Base-by-base conservation (phyloP, 2,113 vertebrate genomes). In the Corythornis vintsioides region DNA sequence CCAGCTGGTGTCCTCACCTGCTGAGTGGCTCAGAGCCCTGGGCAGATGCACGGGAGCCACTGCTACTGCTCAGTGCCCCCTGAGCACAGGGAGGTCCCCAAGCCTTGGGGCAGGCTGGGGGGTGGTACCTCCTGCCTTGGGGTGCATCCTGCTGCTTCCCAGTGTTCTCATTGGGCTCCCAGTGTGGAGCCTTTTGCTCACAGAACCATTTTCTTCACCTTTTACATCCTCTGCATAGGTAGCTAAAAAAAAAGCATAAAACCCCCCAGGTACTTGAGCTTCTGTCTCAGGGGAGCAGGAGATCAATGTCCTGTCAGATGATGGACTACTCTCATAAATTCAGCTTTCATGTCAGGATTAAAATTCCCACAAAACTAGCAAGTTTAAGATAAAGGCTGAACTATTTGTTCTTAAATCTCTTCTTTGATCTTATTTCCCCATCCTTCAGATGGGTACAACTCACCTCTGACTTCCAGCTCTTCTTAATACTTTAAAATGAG, bases 21-120 rank as follows among this genome's bases (percentile, higher is more conserved):
- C 31, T 19, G 76, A 42, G 76, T 76, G 13, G 83, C 13, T 66
- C 45, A 61, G 77, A 78, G 89, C 31, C 0, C 71, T 48, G 89
- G 67, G 70, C 63, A 66, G 73, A 6, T 29, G 82, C 31, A 6
- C 53, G 29, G 73, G 67, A 94, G 82, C 63, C 52, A 26, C 77
- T 69, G 76, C 45, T 45, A 0, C 52, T 6, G 0, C 65, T 10
- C 29, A 0, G n/a, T 16, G 59, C 47, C 69, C 19, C 56, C 5
- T 0, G 11, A 65, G 76, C 28, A 3, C 0, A 42, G 11, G 0
- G 1, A 35, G 78, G 53, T 21, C 38, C 4, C 35, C 61, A 28
- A 75, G 86, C 70, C 72, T 13, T 0, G 0, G 4, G 59, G 19
- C 10, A 1, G 6, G 66, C 31, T 67, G 65, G 53, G n/a, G 22